Evolutionary conservation across 1,140 invertebrate genomes (phyloP).

Genomic region (Venustaconcha ellipsiformis): DNA sequence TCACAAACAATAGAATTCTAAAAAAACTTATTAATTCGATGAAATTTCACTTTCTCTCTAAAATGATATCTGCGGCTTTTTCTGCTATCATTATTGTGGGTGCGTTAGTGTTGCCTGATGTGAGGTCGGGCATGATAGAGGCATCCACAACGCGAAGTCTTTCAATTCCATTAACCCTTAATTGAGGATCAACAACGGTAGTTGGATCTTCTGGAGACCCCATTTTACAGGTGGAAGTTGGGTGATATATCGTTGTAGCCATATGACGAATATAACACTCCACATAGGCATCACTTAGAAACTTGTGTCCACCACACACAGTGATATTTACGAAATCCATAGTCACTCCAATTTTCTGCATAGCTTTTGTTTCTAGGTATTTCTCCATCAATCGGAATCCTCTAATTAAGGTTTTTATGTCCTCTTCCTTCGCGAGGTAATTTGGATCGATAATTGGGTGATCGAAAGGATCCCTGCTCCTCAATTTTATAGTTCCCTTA

Average conservation of each 20-base stretch:
- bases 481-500: slow-evolving; percentile 49
- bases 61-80: slow-evolving; percentile 73
- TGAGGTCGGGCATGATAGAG: slow-evolving; percentile 44
- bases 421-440: slow-evolving; percentile 43
- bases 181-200: no score
- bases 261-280: slow-evolving; percentile 70
- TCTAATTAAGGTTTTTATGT: slow-evolving; percentile 34
- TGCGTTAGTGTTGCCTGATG: slow-evolving; percentile 81
- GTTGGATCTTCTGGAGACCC: slow-evolving; percentile 70
- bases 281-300: slow-evolving; percentile 33
- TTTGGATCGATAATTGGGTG: slow-evolving; percentile 85
- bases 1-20: no score
- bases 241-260: slow-evolving; percentile 76
- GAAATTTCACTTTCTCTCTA: slow-evolving; percentile 69
- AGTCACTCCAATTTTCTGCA: slow-evolving; percentile 22
- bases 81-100: slow-evolving; percentile 88
- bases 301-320: slow-evolving; percentile 82
- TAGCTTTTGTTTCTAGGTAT: slow-evolving; percentile 20
- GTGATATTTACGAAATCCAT: slow-evolving; percentile 7
- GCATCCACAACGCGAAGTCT: slow-evolving; percentile 40
- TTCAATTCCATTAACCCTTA: slow-evolving; percentile 4
- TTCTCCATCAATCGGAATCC: slow-evolving; percentile 11
- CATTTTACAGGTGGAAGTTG: slow-evolving; percentile 80
- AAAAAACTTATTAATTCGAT: no score
- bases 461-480: slow-evolving; percentile 78